Percentiles rank a stretch among this genome's conserved stretches.
These are phyloP conservation scores for Junonia oenone DNA, from an alignment of 2,888 invertebrate species.

Conservation along the genomic window DNA sequence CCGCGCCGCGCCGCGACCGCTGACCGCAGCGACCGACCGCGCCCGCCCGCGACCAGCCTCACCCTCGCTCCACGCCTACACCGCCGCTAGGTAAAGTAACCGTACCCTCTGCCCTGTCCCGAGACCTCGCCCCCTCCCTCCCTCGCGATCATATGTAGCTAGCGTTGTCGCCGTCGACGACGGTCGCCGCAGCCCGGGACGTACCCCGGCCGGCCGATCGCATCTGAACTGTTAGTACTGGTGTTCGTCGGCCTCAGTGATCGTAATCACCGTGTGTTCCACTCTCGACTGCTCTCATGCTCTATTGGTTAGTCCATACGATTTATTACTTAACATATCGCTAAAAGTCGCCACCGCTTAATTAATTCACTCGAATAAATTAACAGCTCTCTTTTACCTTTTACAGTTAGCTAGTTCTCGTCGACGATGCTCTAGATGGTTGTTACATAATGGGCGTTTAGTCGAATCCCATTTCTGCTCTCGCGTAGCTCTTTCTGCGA, in stretches of 20 bases:
- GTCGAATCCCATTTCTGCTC: slow-evolving; percentile 23
- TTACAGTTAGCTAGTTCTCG: slow-evolving; percentile 26
- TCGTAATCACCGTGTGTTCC: slow-evolving; percentile 56
- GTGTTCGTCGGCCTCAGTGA: slow-evolving; percentile 31
- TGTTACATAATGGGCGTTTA: slow-evolving; percentile 39
- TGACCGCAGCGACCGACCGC: slow-evolving; percentile 54
- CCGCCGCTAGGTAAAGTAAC: slow-evolving; percentile 53
- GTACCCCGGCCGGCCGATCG: slow-evolving; percentile 28
- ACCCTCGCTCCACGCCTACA: slow-evolving; percentile 36
- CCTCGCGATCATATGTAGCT: slow-evolving; percentile 56
- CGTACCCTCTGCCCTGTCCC: slow-evolving; percentile 28
- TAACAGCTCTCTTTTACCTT: slow-evolving; percentile 22
- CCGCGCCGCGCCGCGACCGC: slow-evolving; percentile 65
- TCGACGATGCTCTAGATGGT: slow-evolving; percentile 28
- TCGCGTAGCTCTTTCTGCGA: slow-evolving; percentile 11
- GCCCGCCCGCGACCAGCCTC: slow-evolving; percentile 37
- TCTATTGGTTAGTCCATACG: slow-evolving; percentile 62
- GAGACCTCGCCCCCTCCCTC: slow-evolving; percentile 38
- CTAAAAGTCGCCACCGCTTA: slow-evolving; percentile 20
- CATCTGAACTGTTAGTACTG: slow-evolving; percentile 26
- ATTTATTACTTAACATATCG: slow-evolving; percentile 28
- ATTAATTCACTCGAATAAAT: slow-evolving; percentile 22
- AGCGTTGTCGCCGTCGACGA: slow-evolving; percentile 49
- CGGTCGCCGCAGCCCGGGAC: slow-evolving; percentile 41
- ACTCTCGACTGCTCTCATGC: slow-evolving; percentile 72